These are phyloP conservation scores for Dermatophagoides farinae DNA, from an alignment of 1,140 invertebrate genomes.

Conservation along the genomic window DNA sequence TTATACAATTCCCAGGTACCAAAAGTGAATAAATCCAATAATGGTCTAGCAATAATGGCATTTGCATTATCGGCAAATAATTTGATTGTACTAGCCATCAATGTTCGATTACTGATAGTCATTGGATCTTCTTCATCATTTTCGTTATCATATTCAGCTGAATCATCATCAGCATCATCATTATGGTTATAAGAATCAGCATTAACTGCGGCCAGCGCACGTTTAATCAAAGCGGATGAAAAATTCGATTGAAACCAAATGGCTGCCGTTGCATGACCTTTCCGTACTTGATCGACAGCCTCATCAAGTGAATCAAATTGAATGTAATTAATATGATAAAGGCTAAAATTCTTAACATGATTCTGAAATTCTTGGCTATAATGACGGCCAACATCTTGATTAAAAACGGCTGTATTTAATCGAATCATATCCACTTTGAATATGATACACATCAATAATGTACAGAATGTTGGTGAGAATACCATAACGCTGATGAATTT, in stretches of 20 bases:
- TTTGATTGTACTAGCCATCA: slow-evolving; percentile 20
- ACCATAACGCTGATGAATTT: not conserved
- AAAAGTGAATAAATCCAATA: slow-evolving; percentile 13
- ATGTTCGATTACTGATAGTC: slow-evolving; percentile 7
- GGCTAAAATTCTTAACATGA: not conserved
- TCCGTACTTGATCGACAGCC: slow-evolving; percentile 10
- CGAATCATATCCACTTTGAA: slow-evolving; percentile 2
- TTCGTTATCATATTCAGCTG: not conserved
- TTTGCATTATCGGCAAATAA: slow-evolving; percentile 24
- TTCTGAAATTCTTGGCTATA: not conserved
- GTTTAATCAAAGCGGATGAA: slow-evolving; percentile 6
- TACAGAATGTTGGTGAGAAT: slow-evolving; percentile 5
- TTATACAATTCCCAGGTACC: slow-evolving; percentile 18
- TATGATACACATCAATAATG: slow-evolving; percentile 8
- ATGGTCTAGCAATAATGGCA: slow-evolving; percentile 16
- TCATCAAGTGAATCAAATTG: not conserved
- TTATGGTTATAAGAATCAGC: not conserved
- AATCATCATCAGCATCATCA: not conserved
- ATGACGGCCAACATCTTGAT: not conserved
- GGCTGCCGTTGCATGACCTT: slow-evolving; percentile 13
- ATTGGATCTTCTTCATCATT: not conserved
- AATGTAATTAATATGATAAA: not conserved
- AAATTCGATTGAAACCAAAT: slow-evolving; percentile 12
- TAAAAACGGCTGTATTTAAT: slow-evolving; percentile 6
- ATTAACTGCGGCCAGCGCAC: not conserved